These are phyloP conservation scores for Eurois occulta DNA, from an alignment of 2,888 invertebrate genomes.

Conservation along the genomic window DNA sequence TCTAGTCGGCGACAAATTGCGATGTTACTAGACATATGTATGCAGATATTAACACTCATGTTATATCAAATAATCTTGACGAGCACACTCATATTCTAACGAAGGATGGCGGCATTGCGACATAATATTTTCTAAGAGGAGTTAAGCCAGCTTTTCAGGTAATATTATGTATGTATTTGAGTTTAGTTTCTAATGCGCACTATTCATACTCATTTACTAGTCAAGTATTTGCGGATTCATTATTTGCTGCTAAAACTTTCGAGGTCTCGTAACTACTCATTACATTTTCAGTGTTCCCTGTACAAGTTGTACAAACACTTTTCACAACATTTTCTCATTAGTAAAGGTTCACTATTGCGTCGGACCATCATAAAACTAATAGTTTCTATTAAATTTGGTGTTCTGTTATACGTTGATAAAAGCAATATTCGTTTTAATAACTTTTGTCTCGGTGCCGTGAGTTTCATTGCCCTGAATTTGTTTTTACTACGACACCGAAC, in stretches of 20 bases:
- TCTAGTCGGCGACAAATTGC: constrained; percentile 39
- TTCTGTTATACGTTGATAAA: constrained; percentile 28
- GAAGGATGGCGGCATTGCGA: constrained; percentile 27
- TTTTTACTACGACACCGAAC: constrained; percentile 77
- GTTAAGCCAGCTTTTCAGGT: constrained; percentile 28
- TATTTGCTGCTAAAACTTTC: constrained; percentile 43
- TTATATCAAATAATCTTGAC: constrained; percentile 55
- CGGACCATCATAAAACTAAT: neutral
- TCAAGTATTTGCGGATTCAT: constrained; percentile 41
- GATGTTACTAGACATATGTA: constrained; percentile 37
- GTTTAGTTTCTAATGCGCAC: constrained; percentile 42
- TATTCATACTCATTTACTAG: constrained; percentile 37
- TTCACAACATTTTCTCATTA: constrained; percentile 9
- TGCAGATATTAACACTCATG: constrained; percentile 53
- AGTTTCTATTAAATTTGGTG: constrained; percentile 6
- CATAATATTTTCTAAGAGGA: constrained; percentile 42
- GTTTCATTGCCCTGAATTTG: constrained; percentile 80
- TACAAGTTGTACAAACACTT: neutral
- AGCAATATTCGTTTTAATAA: constrained; percentile 61
- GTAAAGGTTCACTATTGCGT: neutral
- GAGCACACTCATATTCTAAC: constrained; percentile 34
- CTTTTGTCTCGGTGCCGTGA: constrained; percentile 71
- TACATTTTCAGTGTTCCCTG: constrained; percentile 21
- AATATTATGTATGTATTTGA: constrained; percentile 43
- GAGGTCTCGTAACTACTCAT: constrained; percentile 14